Base-by-base conservation (phyloP, 2,113 vertebrate species). In the Salvelinus sp. region DNA sequence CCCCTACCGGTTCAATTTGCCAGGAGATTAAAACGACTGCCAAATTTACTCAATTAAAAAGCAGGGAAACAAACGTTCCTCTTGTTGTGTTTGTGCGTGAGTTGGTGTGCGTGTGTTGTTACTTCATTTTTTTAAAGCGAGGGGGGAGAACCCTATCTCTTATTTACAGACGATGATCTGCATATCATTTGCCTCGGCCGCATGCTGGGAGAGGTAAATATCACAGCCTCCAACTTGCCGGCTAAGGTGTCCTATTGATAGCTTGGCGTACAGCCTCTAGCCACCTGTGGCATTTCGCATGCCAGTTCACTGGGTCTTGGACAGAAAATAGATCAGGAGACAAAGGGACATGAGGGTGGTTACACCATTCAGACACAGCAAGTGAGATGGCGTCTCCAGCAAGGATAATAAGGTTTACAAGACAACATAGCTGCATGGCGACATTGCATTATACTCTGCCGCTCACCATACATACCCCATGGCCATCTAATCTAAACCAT, bases 91-190 rank as follows among this genome's bases (percentile, higher is more conserved):
- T 93, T 88, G 91, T 86, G 92, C 92, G 80, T 63, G 75, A 76
- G 77, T 44, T 62, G 71, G 70, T 92, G 91, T 80, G 92, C 60
- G 68, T 57, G 60, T 78, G 75, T 77, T 76, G 73, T 81, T 75
- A 72, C 81, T 74, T 77, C 30, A 83, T 84, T 44, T 44, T 44
- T 44, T 83, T 78, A 57, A 50, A 9, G 2, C 79, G 22, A 44
- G 69, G 58, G 77, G 80, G 67, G 73, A 73, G 80, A 76, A 79
- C 79, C 76, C 88, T 91, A 95, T 96, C 95, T 96, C 94, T 94
- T 94, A 95, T 95, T 97, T 95, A 95, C 96, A 94, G 94, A 95
- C 95, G 95, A 94, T 94, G 94, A 97, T 96, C 95, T 95, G 95
- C 94, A 95, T 96, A 96, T 95, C 94, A 95, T 96, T 95, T 86